These are phyloP conservation scores for Coranthus polyacanthus DNA, from an alignment of 2,797 vertebrate species.

Conservation along the genomic window DNA sequence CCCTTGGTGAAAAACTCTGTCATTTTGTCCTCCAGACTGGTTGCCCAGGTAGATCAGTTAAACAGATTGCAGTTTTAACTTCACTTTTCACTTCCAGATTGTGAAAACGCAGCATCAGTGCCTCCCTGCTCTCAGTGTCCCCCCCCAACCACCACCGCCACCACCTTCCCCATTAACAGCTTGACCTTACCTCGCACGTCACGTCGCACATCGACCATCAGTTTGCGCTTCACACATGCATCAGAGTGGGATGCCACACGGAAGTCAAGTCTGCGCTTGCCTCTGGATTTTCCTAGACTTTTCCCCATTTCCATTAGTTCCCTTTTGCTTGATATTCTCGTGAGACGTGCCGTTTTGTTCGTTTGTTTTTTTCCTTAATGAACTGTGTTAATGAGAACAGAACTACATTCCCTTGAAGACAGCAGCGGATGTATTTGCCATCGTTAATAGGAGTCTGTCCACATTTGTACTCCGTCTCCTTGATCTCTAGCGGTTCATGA, in stretches of 20 bases:
- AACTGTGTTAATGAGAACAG: constrained; percentile 33
- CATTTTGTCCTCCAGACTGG: background rate
- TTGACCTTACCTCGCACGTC: constrained; percentile 27
- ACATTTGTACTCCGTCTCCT: constrained; percentile 34
- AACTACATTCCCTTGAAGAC: constrained; percentile 60
- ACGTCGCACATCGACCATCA: constrained; percentile 18
- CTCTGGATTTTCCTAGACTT: constrained; percentile 31
- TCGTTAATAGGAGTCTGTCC: constrained; percentile 10
- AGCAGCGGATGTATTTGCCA: constrained; percentile 57
- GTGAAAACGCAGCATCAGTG: constrained; percentile 14
- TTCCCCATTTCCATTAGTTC: background rate
- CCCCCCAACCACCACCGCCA: too few species aligned
- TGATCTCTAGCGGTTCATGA: constrained; percentile 73
- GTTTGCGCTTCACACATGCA: constrained; percentile 28
- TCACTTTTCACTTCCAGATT: constrained; percentile 23
- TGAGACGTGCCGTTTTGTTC: constrained; percentile 12
- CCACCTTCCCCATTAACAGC: constrained; percentile 27
- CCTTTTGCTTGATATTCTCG: constrained; percentile 29
- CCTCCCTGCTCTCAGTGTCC: background rate
- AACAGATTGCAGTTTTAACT: constrained; percentile 14
- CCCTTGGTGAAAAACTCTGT: background rate
- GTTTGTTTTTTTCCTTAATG: constrained; percentile 20
- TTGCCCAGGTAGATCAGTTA: constrained; percentile 15
- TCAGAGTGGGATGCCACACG: constrained; percentile 25
- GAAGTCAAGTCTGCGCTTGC: constrained; percentile 24